phyloP scores from a whole-genome alignment of 2,888 invertebrate genomes.

The Synergus gifuensis region DNA sequence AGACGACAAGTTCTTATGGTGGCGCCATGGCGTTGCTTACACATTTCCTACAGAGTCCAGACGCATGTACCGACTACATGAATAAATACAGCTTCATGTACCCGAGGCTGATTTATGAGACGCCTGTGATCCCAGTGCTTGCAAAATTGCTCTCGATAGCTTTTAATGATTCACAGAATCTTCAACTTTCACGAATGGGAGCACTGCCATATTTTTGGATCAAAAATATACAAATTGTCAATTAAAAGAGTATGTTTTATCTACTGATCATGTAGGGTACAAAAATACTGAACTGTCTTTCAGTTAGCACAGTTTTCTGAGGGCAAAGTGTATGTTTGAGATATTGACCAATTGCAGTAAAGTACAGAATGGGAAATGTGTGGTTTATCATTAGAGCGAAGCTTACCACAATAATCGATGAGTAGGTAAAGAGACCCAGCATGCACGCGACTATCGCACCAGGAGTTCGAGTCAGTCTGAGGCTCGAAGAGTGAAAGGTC shows the following conservation, averaged over 20 bases:
- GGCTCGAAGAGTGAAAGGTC: constrained; percentile 85
- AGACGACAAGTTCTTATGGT: constrained; percentile 42
- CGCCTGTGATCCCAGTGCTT: background rate
- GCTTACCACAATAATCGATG: constrained; percentile 75
- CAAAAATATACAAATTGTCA: background rate
- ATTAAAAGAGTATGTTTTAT: background rate
- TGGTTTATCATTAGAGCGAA: background rate
- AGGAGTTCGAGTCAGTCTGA: constrained; percentile 75
- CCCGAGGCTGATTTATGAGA: constrained; percentile 20
- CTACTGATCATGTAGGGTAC: background rate
- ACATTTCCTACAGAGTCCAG: background rate
- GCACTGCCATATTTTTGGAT: background rate
- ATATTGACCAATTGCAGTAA: background rate
- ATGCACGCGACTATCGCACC: constrained; percentile 74
- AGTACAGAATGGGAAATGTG: background rate
- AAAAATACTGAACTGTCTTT: too few relatives aligned
- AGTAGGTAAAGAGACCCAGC: constrained; percentile 75
- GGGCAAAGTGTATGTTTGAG: background rate
- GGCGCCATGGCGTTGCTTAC: constrained; percentile 54
- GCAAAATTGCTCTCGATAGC: background rate
- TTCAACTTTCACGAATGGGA: background rate
- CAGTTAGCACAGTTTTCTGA: too few relatives aligned
- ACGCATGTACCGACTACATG: constrained; percentile 4
- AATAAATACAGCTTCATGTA: constrained; percentile 30
- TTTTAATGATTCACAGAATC: background rate